Conservation (phyloP, 2,888 invertebrate species). For the Brachylomia viminalis region DNA sequence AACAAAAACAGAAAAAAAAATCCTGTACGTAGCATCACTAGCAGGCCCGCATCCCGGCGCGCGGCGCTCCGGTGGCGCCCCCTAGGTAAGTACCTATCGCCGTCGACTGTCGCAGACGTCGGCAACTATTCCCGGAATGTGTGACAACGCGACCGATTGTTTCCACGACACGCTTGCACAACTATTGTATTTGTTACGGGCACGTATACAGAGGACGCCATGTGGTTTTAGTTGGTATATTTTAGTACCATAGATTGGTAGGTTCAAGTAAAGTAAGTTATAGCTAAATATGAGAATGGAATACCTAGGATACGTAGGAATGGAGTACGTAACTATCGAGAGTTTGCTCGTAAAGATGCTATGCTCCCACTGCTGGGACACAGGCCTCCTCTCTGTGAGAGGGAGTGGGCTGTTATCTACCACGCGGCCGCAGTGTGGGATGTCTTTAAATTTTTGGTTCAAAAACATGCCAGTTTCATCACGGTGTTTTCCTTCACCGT, state of each 20-base stretch:
- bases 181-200: constrained; percentile 41
- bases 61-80: not conserved
- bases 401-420: too few relatives aligned
- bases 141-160: constrained; percentile 53
- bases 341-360: not conserved
- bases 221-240: not conserved
- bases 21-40: constrained; percentile 38
- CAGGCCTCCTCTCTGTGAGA: too few relatives aligned
- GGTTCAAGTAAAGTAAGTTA: not conserved
- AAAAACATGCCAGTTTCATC: too few relatives aligned
- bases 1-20: not conserved
- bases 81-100: constrained; percentile 30
- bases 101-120: constrained; percentile 34
- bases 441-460: too few relatives aligned
- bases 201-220: not conserved
- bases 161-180: constrained; percentile 25
- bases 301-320: not conserved
- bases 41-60: not conserved
- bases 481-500: too few relatives aligned
- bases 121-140: constrained; percentile 58
- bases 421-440: too few relatives aligned
- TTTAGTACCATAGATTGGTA: not conserved
- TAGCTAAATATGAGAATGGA: not conserved
- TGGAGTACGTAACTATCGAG: not conserved
- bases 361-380: too few relatives aligned